Evolutionary conservation across 2,888 invertebrate species (phyloP).

Genomic region (Euplagia quadripunctaria): DNA sequence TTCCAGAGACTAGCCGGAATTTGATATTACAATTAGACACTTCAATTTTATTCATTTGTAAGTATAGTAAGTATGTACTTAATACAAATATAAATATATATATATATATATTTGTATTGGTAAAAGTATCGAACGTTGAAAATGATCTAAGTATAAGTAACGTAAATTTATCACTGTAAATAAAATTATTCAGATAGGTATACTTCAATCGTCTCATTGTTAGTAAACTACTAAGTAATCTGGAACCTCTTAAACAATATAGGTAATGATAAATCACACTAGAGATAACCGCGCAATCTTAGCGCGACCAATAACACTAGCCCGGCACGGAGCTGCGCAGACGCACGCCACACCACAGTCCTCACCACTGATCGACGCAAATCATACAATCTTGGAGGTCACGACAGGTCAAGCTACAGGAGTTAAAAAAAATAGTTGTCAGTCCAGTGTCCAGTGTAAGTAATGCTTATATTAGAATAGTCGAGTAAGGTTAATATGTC

Average conservation of each 20-base stretch:
- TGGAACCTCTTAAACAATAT: conserved; percentile 43
- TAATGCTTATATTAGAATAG: conserved; percentile 32
- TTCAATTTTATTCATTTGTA: too few relatives aligned
- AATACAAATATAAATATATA: too few relatives aligned
- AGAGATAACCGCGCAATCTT: conserved; percentile 52
- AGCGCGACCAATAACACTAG: conserved; percentile 34
- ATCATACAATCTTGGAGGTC: conserved; percentile 33
- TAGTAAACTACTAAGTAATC: conserved; percentile 19
- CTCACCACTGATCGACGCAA: not conserved
- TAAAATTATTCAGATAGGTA: conserved; percentile 16
- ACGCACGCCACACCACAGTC: conserved; percentile 12
- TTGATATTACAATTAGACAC: too few relatives aligned
- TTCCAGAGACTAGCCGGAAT: too few relatives aligned
- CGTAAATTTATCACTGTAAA: not conserved
- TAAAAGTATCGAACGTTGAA: not conserved
- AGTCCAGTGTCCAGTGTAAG: conserved; percentile 23
- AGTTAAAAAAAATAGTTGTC: conserved; percentile 7
- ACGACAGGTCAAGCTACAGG: conserved; percentile 22
- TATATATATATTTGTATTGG: too few relatives aligned
- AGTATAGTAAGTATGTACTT: too few relatives aligned
- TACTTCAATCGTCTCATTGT: conserved; percentile 21
- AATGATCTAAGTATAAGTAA: not conserved
- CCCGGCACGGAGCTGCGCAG: conserved; percentile 11
- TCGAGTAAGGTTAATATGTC: conserved; percentile 32
- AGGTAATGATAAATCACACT: conserved; percentile 43